Base-by-base conservation (phyloP, 2,113 vertebrate genomes). In the Lophura nycthemera region DNA sequence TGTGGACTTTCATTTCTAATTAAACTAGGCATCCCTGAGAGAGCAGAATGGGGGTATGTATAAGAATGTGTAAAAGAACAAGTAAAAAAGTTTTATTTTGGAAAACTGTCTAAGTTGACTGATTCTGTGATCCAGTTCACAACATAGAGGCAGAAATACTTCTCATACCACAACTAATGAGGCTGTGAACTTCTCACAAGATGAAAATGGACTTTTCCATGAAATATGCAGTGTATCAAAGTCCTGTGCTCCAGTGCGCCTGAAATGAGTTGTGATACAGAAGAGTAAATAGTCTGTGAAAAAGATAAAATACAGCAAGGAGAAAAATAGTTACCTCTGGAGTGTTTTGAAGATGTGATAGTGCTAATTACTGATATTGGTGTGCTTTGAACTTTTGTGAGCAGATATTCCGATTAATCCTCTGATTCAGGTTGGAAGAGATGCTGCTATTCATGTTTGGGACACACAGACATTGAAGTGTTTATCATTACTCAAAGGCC, bases 391-490 rank as follows among this genome's bases (percentile, higher is more conserved):
- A 45, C 50, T 83, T 91, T 38, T 61, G 0, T 65, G 48, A 85
- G 19, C 43, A 83, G 50, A 63, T 83, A 80, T 74, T 82, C 42
- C 18, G 9, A 72, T 52, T 69, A 87, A 65, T 72, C 3, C 66
- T 97, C 17, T 97, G 15, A 21, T 95, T 92, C 96, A 99, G 99
- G 98, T 99, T 95, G 99, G 99, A 91, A 98, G 99, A 97, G 99
- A 99, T 96, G 98, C 99, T 59, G 98, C 99, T 24, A 96, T 99
- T 92, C 99, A 99, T 15, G 95, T 99, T 14, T 99, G 99, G 99
- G 99, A 99, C 95, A 97, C 98, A 8, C 98, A 99, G 78, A 99
- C 98, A 3, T 97, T 99, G 78, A 99, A 99, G 95, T 99, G 99
- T 96, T 95, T 99, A 81, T 99, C 99, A 0, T 84, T 99, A 20